phyloP scores from a whole-genome alignment of 2,888 invertebrate genomes.

The Netelia inedita region DNA sequence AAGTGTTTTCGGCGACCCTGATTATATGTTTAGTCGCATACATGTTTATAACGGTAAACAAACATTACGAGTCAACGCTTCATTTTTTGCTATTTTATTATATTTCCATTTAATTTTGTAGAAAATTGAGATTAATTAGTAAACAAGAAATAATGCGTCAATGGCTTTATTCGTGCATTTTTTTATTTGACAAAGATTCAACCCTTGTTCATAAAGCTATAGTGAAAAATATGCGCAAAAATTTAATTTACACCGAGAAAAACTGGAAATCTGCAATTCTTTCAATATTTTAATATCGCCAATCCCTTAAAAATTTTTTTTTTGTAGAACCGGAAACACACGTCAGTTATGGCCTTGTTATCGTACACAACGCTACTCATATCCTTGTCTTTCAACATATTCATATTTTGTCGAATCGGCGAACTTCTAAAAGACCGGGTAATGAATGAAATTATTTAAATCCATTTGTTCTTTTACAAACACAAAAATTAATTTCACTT shows the following conservation, averaged over 20 bases:
- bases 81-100: background rate
- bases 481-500: background rate
- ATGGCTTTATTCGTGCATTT: background rate
- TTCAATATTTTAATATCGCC: background rate
- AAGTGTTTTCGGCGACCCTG: slow-evolving; percentile 78
- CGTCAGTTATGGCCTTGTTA: slow-evolving; percentile 43
- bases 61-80: background rate
- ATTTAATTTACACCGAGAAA: background rate
- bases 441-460: slow-evolving; percentile 19
- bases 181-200: background rate
- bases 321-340: slow-evolving; percentile 59
- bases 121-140: background rate
- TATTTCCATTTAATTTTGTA: background rate
- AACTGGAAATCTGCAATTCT: background rate
- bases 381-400: slow-evolving; percentile 57
- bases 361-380: slow-evolving; percentile 47
- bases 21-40: slow-evolving; percentile 81
- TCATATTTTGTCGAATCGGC: slow-evolving; percentile 70
- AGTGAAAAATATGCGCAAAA: background rate
- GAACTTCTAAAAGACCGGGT: slow-evolving; percentile 78
- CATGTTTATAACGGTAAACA: slow-evolving; percentile 77
- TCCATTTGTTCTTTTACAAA: background rate
- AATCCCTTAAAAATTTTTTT: background rate
- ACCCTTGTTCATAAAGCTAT: background rate
- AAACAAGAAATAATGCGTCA: background rate